These are phyloP conservation scores for Cryptocephalus moraei DNA, from an alignment of 2,888 invertebrate genomes.

Conservation along the genomic window DNA sequence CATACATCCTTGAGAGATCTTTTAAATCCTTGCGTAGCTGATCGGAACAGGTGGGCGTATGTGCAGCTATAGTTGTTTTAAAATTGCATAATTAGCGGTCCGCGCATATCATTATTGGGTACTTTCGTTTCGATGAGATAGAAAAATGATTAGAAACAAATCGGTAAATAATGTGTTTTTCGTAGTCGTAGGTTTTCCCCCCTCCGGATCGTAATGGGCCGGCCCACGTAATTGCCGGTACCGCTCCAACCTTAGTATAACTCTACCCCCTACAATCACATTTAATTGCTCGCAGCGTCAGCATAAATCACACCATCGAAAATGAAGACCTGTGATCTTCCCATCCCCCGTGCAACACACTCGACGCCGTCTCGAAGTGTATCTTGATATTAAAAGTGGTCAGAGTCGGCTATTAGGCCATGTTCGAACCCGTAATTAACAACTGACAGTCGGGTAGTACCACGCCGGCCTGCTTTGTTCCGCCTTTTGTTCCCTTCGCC, in stretches of 20 bases:
- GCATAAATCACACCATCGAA: no score
- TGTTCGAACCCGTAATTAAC: conserved; percentile 8
- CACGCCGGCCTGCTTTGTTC: conserved; percentile 7
- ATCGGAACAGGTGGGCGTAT: conserved; percentile 10
- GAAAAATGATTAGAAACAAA: no score
- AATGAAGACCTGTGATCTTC: background rate
- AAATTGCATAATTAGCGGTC: no score
- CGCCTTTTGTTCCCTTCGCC: conserved; percentile 4
- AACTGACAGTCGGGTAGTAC: conserved; percentile 4
- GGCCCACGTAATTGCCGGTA: no score
- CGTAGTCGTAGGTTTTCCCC: no score
- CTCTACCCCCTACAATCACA: no score
- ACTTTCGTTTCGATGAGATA: no score
- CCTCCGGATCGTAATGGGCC: no score
- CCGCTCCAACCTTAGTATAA: no score
- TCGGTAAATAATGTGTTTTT: no score
- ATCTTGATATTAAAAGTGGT: conserved; percentile 1
- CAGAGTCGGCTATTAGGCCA: conserved; percentile 2
- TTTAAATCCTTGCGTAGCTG: conserved; percentile 5
- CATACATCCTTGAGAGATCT: conserved; percentile 6
- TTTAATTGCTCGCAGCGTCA: no score
- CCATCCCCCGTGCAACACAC: conserved; percentile 4
- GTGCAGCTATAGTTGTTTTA: conserved; percentile 10
- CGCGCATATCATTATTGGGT: no score
- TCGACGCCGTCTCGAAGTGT: background rate